These are phyloP conservation scores for Dendrolimus punctatus DNA, from an alignment of 1,140 invertebrate species.

Conservation along the genomic window DNA sequence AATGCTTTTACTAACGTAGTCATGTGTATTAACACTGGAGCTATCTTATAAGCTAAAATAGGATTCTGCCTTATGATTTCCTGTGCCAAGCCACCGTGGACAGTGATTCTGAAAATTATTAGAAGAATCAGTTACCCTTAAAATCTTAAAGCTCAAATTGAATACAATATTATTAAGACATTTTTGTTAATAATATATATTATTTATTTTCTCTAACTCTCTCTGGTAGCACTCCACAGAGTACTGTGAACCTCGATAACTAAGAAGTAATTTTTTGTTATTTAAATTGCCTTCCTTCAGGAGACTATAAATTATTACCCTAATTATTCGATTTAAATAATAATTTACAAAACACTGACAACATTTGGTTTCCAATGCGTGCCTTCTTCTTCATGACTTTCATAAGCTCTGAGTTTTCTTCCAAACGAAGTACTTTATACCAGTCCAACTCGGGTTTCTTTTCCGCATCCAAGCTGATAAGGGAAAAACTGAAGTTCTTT, in stretches of 20 bases:
- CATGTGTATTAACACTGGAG: conserved; percentile 39
- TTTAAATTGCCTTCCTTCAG: too few relatives aligned
- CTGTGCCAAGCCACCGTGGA: conserved; percentile 61
- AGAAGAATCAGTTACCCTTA: too few relatives aligned
- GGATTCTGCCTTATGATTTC: conserved; percentile 61
- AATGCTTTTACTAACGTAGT: conserved; percentile 38
- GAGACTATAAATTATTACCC: too few relatives aligned
- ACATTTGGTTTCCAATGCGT: conserved; percentile 44
- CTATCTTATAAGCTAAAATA: conserved; percentile 54
- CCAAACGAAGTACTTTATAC: conserved; percentile 38
- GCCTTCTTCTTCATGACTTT: conserved; percentile 32
- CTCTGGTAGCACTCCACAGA: too few relatives aligned
- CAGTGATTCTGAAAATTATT: conserved; percentile 47
- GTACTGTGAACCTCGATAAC: too few relatives aligned
- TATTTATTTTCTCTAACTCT: too few relatives aligned
- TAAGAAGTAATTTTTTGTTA: too few relatives aligned
- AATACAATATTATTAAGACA: too few relatives aligned
- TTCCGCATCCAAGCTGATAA: conserved; percentile 25
- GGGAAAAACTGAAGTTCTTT: conserved; percentile 36
- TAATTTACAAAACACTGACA: conserved; percentile 38
- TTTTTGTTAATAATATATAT: too few relatives aligned
- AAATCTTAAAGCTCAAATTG: too few relatives aligned
- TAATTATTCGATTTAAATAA: too few relatives aligned
- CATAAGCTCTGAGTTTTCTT: conserved; percentile 41
- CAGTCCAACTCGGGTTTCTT: conserved; percentile 29